A percentile compares a stretch with the other conserved stretches of the same genome.
These are phyloP conservation scores for Nothura maculosa DNA, from an alignment of 2,797 vertebrate species.

Conservation along the genomic window DNA sequence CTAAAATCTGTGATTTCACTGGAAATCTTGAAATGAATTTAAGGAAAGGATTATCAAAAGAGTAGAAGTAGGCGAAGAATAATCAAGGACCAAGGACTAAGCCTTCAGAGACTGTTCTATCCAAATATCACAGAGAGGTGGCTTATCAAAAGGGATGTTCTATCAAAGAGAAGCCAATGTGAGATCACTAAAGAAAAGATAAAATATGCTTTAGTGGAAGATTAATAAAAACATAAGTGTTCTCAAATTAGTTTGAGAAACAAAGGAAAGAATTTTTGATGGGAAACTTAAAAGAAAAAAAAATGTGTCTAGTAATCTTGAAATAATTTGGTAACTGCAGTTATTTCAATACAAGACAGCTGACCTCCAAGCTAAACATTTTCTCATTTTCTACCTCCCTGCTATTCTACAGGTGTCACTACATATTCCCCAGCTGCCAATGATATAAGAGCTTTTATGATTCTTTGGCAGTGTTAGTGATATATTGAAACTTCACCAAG, in stretches of 20 bases:
- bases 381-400: background rate
- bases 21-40: background rate
- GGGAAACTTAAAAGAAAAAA: background rate
- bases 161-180: constrained; percentile 7
- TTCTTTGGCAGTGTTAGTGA: background rate
- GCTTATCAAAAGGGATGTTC: background rate
- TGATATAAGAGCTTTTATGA: background rate
- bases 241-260: background rate
- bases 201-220: background rate
- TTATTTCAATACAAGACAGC: background rate
- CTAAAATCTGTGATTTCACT: background rate
- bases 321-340: background rate
- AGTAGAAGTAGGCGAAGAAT: background rate
- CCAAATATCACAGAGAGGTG: background rate
- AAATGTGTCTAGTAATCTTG: background rate
- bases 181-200: background rate
- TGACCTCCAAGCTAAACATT: background rate
- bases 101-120: background rate
- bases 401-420: background rate
- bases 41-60: background rate
- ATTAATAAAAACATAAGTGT: background rate
- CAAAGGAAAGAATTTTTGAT: background rate
- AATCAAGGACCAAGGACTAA: background rate
- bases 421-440: fast-evolving
- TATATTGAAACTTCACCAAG: background rate